A percentile compares a stretch with the other conserved stretches of the same genome.
Conservation (phyloP, 2,113 vertebrate species). For the Psilopsiagon aymara region DNA sequence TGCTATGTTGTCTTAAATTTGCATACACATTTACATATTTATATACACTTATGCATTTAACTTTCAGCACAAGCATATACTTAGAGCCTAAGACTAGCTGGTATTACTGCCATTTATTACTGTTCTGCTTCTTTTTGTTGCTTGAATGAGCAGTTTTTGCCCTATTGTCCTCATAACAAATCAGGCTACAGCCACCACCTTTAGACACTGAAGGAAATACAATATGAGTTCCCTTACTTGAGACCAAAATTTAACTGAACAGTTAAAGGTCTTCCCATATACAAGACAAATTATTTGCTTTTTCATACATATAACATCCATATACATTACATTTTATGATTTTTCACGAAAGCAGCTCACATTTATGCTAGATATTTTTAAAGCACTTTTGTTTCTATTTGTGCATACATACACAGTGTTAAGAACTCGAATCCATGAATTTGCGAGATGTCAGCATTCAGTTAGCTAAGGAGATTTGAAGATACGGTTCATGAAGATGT, state of each 20-base stretch:
- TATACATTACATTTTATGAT: not conserved
- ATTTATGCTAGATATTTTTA: not conserved
- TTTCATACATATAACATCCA: not conserved
- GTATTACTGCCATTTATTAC: not conserved
- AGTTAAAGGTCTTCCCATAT: not conserved
- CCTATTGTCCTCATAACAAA: not conserved
- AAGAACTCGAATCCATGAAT: not conserved
- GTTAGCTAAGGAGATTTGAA: not conserved
- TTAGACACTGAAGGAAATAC: not conserved
- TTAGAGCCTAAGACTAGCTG: not conserved
- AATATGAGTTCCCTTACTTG: not conserved
- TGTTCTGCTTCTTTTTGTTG: not conserved
- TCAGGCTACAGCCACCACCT: not conserved
- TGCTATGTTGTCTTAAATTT: not conserved
- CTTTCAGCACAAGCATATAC: not conserved
- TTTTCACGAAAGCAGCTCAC: not conserved
- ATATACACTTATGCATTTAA: not conserved
- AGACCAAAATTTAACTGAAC: not conserved
- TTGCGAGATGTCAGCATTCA: not conserved
- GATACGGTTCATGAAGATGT: not conserved
- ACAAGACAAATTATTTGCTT: not conserved
- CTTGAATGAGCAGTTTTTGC: not conserved
- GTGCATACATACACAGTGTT: accelerated
- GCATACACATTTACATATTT: not conserved
- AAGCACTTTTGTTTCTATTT: not conserved